A percentile compares a stretch with the other conserved stretches of the same genome.
Evolutionary conservation across 2,888 invertebrate species (phyloP).

Genomic region (Chirona hameri): DNA sequence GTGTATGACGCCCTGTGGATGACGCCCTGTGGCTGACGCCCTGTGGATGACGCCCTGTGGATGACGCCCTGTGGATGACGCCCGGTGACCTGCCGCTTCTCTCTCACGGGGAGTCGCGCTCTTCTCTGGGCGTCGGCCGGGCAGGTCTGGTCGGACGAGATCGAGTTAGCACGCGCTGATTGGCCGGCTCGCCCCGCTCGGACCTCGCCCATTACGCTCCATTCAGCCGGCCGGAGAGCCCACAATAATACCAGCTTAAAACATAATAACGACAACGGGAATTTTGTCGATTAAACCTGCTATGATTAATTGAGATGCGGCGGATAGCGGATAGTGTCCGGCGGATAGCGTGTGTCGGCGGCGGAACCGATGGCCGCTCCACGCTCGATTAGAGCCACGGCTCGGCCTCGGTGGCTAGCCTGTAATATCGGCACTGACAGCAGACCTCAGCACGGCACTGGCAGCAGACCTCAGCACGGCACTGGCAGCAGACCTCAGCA

Average conservation of each 20-base stretch:
- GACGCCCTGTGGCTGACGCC: too few relatives aligned
- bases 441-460: background rate
- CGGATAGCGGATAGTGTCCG: background rate
- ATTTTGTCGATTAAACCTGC: slow-evolving; percentile 1
- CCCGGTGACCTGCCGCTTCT: background rate
- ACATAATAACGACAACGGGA: slow-evolving; percentile 12
- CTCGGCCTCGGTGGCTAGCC: background rate
- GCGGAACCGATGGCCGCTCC: background rate
- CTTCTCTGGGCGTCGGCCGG: background rate
- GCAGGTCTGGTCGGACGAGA: too few relatives aligned
- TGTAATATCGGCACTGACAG: background rate
- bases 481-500: background rate
- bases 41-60: too few relatives aligned
- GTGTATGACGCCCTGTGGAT: too few relatives aligned
- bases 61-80: background rate
- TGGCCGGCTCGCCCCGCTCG: background rate
- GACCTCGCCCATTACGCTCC: background rate
- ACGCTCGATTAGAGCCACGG: background rate
- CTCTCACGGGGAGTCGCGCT: background rate
- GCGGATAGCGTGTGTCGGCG: background rate
- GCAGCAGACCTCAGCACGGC: too few relatives aligned
- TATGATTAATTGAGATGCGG: slow-evolving; percentile 6
- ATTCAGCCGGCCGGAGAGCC: background rate
- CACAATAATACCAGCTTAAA: slow-evolving; percentile 24
- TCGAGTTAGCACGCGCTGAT: background rate